Percentiles rank a stretch among this genome's conserved stretches.
These are phyloP conservation scores for Denticeps clupeoides DNA, from an alignment of 2,797 vertebrate genomes.

Conservation along the genomic window DNA sequence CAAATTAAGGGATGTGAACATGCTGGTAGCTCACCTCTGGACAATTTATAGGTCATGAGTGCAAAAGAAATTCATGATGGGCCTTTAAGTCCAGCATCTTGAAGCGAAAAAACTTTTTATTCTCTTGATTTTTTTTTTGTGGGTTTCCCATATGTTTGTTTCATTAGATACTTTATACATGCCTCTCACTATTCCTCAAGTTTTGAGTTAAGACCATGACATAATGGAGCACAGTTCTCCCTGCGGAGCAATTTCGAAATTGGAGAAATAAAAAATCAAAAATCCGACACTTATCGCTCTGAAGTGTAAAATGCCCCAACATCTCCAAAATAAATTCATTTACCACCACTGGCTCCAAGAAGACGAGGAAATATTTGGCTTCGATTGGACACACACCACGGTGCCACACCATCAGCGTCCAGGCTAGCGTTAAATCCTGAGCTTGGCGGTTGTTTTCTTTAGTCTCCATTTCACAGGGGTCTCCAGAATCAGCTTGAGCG, in stretches of 20 bases:
- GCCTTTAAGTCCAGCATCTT: too few species aligned
- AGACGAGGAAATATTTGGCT: constrained; percentile 14
- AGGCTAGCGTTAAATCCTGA: neutral
- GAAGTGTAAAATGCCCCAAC: constrained; percentile 20
- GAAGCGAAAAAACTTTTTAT: too few species aligned
- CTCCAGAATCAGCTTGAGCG: too few species aligned
- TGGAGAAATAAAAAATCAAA: constrained; percentile 28
- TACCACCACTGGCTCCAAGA: constrained; percentile 5
- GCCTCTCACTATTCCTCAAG: neutral
- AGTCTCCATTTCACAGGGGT: constrained; percentile 7
- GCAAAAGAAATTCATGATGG: too few species aligned
- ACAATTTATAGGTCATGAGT: too few species aligned
- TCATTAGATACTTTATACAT: neutral
- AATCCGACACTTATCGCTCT: constrained; percentile 17
- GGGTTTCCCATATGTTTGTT: neutral
- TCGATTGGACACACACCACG: neutral
- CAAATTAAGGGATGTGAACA: too few species aligned
- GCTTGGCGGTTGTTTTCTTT: constrained; percentile 3
- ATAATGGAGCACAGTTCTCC: constrained; percentile 34
- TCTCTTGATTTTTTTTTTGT: neutral
- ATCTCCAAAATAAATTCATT: constrained; percentile 29
- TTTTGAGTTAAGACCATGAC: constrained; percentile 17
- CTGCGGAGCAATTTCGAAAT: constrained; percentile 21
- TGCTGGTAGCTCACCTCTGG: too few species aligned
- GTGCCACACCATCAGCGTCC: neutral